Evolutionary conservation across 2,888 invertebrate species (phyloP), one percentile per base, ranked within the genome.

Genomic region (Sclerodermus sp.): DNA sequence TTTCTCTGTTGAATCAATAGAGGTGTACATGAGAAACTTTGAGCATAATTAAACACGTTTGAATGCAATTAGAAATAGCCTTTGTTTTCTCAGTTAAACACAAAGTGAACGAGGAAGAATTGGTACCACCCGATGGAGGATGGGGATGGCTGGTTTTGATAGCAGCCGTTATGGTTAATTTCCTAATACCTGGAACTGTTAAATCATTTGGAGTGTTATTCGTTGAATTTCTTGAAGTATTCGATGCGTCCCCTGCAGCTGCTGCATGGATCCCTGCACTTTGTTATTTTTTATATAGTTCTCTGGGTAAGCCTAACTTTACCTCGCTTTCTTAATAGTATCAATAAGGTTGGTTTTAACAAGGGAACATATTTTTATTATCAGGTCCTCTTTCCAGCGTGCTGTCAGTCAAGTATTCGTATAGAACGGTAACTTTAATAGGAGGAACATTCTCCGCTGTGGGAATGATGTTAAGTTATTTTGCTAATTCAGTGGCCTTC

Each of bases 321-420:
- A n/a, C n/a, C n/a, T n/a, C n/a, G n/a, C n/a, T n/a, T n/a, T n/a
- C n/a, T n/a, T n/a, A n/a, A n/a, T n/a, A n/a, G n/a, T n/a, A n/a
- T n/a, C n/a, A n/a, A n/a, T n/a, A n/a, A n/a, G n/a, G n/a, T n/a
- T n/a, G n/a, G n/a, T n/a, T n/a, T n/a, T n/a, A n/a, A n/a, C n/a
- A n/a, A n/a, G n/a, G n/a, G n/a, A n/a, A n/a, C n/a, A n/a, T n/a
- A n/a, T n/a, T n/a, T n/a, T n/a, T n/a, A n/a, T n/a, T n/a, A n/a
- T n/a, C n/a, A 93, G 93, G 93, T 65, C 93, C 93, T 12, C 71
- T 93, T 37, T 91, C 93, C 9, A 92, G 92, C 65, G 87, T 92
- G 60, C 80, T 93, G 45, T 91, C 92, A 0, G 87, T 91, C 55
- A 89, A 86, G 71, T 91, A 89, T 82, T 91, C 92, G 17, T 92